Evolutionary conservation across 2,113 vertebrate species (phyloP), one percentile per base, ranked within the genome.

Genomic region (Sapajus apella): DNA sequence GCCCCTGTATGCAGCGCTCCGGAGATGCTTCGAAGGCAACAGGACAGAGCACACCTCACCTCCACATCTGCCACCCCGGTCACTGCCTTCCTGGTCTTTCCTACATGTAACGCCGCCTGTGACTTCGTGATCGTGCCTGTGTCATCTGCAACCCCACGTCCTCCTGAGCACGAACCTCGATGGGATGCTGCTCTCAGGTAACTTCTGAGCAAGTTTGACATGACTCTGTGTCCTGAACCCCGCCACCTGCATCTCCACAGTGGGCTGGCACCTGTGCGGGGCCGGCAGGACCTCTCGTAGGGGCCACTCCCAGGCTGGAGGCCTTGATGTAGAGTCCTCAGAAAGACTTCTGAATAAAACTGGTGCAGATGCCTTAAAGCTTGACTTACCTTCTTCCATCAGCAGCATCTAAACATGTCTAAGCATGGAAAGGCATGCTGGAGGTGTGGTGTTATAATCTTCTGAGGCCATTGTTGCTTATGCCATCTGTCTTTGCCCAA

Each of bases 41-140:
- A 35, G 32, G 14, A 16, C 32, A n/a, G 66, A 35, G 16, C 66
- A 68, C 27, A 30, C 0, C 2, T 30, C 61, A 64, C 27, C 27
- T 12, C 2, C 27, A 64, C 66, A 12, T 68, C 66, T n/a, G 32
- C 32, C 7, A 7, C 32, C 66, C 16, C 6, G 7, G 66, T 68
- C 66, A n/a, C 14, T 68, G 3, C 16, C 3, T 68, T 68, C 66
- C 32, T 8, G 16, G 66, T 18, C 66, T 68, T 68, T n/a, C 66
- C 32, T n/a, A 6, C 32, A n/a, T 11, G 1, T 35, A 68, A 35
- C 0, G 32, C 32, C 66, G 32, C 32, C 66, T n/a, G 66, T 1
- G 66, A 68, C 14, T 68, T n/a, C 17, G 16, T 68, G 66, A 68
- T 8, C 3, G 16, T n/a, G 16, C 16, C 32, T 35, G 6, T 68